A percentile compares a stretch with the other conserved stretches of the same genome.
Conservation (phyloP, 2,113 vertebrate genomes). For the Dolichotis patagonum region DNA sequence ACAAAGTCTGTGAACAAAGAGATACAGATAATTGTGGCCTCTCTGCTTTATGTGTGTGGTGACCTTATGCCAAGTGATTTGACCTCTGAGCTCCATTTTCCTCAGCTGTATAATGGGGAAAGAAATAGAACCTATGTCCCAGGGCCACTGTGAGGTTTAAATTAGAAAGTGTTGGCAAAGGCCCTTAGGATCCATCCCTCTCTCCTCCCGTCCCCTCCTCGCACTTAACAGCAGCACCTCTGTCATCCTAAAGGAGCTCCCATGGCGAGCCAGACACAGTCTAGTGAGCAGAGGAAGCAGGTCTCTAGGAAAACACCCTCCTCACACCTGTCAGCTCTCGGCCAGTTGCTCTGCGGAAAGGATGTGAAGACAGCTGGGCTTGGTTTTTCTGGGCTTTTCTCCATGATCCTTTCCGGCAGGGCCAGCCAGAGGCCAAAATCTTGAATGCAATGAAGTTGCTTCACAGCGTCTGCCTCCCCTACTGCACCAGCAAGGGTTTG, state of each 20-base stretch:
- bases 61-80: background rate
- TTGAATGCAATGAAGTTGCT: background rate
- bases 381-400: constrained; percentile 78
- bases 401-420: constrained; percentile 73
- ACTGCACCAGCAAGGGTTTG: constrained; percentile 29
- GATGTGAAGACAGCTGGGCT: constrained; percentile 74
- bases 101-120: background rate
- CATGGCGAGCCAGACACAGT: background rate
- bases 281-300: constrained; percentile 17
- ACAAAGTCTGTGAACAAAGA: background rate
- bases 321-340: constrained; percentile 75
- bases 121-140: background rate
- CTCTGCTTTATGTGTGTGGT: background rate
- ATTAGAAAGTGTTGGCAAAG: background rate
- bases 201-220: too few species aligned
- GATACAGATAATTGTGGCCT: background rate
- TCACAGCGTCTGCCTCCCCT: constrained; percentile 44
- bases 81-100: background rate
- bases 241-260: background rate
- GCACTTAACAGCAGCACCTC: background rate
- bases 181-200: too few species aligned
- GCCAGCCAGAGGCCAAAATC: constrained; percentile 76
- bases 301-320: constrained; percentile 59
- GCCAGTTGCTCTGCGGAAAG: constrained; percentile 54
- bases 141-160: background rate